Conservation (phyloP, 2,797 vertebrate species). For the Acipenser oxyrinchus region DNA sequence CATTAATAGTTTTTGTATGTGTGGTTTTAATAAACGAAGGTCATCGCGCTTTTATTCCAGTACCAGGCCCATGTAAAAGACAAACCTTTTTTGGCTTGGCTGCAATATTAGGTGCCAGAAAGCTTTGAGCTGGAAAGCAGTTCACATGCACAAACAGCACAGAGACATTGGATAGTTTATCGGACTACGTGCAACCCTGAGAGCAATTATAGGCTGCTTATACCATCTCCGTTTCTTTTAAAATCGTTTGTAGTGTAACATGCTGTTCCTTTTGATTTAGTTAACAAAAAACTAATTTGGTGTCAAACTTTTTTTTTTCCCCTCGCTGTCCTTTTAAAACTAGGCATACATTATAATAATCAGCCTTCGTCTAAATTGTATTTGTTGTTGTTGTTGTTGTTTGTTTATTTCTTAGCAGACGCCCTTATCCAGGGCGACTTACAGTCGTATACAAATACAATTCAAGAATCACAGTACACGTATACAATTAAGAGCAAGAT, state of each 20-base stretch:
- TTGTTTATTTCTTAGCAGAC: no score
- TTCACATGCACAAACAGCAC: neutral
- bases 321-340: no score
- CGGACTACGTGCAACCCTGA: no score
- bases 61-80: slow-evolving; percentile 29
- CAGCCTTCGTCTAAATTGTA: neutral
- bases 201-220: neutral
- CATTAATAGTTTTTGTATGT: neutral
- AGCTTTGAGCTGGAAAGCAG: slow-evolving; percentile 16
- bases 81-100: slow-evolving; percentile 41
- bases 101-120: slow-evolving; percentile 33
- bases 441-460: no score
- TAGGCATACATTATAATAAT: no score
- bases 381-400: neutral
- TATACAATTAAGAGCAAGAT: no score
- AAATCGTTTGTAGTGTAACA: no score
- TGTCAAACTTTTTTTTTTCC: no score
- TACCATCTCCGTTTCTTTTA: neutral
- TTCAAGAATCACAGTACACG: no score
- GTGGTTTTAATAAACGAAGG: slow-evolving; percentile 41
- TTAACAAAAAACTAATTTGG: neutral
- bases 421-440: no score
- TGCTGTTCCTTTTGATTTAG: neutral
- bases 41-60: slow-evolving; percentile 36
- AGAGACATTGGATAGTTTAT: neutral